Evolutionary conservation across 2,888 invertebrate species (phyloP).

Genomic region (Eumacrocentrus americanus): DNA sequence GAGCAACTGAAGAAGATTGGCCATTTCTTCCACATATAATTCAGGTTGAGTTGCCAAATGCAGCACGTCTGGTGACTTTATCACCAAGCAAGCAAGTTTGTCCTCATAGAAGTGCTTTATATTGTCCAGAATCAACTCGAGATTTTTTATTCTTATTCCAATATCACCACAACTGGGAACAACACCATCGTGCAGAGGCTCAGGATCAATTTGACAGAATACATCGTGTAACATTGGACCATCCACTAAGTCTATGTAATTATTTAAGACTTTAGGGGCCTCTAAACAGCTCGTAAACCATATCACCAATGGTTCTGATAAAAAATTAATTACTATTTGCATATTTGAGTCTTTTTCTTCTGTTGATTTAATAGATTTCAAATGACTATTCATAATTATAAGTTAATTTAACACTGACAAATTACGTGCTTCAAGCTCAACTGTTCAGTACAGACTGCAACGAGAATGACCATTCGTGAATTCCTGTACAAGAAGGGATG

Average conservation of each 20-base stretch:
- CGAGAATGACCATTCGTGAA: no score
- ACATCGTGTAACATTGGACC: constrained; percentile 85
- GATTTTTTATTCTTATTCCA: constrained; percentile 75
- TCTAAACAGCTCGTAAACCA: constrained; percentile 86
- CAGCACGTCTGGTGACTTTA: constrained; percentile 80
- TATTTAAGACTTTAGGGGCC: constrained; percentile 74
- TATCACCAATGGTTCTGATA: constrained; percentile 30
- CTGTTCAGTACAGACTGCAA: no score
- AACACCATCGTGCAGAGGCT: constrained; percentile 62
- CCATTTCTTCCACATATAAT: constrained; percentile 75
- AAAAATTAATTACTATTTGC: no score
- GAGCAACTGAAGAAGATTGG: constrained; percentile 81
- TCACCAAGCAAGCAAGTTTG: constrained; percentile 84
- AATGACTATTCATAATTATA: no score
- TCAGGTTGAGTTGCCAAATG: constrained; percentile 77
- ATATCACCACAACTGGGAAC: constrained; percentile 62
- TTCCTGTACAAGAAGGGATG: no score
- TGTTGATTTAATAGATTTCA: no score
- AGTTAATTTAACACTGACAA: no score
- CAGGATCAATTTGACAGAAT: constrained; percentile 75
- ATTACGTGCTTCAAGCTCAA: no score
- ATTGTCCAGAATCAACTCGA: constrained; percentile 85
- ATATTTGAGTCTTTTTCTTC: no score
- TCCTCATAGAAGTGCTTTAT: constrained; percentile 75
- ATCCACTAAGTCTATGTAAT: constrained; percentile 82